phyloP scores from a whole-genome alignment of 1,140 invertebrate genomes.

The Euwallacea fornicatus region DNA sequence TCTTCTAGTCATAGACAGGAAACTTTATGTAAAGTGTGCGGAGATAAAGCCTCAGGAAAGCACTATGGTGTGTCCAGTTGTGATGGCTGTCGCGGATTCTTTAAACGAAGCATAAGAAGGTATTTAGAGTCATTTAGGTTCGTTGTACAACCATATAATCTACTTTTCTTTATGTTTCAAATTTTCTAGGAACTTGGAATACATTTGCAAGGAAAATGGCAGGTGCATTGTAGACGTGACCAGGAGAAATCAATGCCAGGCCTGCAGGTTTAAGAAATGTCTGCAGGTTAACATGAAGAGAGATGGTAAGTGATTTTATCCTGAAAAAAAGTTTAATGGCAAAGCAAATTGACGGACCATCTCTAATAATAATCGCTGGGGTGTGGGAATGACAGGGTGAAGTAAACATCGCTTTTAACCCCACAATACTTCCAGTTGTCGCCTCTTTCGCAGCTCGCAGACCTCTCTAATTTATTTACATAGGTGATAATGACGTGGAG shows the following conservation, averaged over 20 bases:
- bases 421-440: conserved; percentile 15
- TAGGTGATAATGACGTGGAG: conserved; percentile 33
- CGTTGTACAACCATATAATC: background rate
- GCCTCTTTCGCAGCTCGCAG: conserved; percentile 1
- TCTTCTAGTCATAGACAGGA: conserved; percentile 40
- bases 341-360: background rate
- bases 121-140: conserved; percentile 49
- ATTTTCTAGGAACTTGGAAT: conserved; percentile 77
- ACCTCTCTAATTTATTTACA: conserved; percentile 29
- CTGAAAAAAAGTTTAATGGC: background rate
- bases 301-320: conserved; percentile 71
- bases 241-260: conserved; percentile 91
- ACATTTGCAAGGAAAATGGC: conserved; percentile 90
- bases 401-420: conserved; percentile 37
- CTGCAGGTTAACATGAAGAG: conserved; percentile 92
- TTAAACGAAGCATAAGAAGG: conserved; percentile 86
- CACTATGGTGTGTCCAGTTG: conserved; percentile 91
- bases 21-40: conserved; percentile 65
- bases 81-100: conserved; percentile 90
- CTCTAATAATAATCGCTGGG: background rate
- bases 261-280: conserved; percentile 91
- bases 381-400: conserved; percentile 31
- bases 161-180: background rate
- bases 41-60: conserved; percentile 89
- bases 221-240: conserved; percentile 89